These are phyloP conservation scores for Rhinogobius similis DNA, from an alignment of 2,113 vertebrate species.

Conservation along the genomic window DNA sequence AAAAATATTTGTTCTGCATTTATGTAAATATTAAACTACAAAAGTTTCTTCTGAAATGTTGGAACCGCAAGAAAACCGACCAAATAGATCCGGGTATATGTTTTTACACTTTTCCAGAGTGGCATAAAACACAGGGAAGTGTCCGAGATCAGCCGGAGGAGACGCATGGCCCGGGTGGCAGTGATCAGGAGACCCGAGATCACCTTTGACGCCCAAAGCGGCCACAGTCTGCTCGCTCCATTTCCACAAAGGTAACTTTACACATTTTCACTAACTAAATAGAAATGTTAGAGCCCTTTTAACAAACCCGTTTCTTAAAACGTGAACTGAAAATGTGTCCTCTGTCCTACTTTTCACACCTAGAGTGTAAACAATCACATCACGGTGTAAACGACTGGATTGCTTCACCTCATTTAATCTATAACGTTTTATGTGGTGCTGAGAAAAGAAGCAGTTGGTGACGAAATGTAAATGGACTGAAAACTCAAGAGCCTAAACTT, in stretches of 20 bases:
- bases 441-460: not conserved
- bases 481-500: no score
- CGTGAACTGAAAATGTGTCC: no score
- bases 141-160: not conserved
- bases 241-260: not conserved
- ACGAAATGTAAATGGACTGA: no score
- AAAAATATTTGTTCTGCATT: no score
- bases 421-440: not conserved
- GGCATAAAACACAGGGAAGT: not conserved
- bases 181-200: not conserved
- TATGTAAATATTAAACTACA: no score
- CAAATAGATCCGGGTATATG: not conserved
- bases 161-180: not conserved
- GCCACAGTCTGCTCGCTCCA: not conserved
- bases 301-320: no score
- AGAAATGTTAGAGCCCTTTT: not conserved
- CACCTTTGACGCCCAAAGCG: not conserved
- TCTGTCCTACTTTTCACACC: no score
- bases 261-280: not conserved
- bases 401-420: no score
- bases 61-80: not conserved
- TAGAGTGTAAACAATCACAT: no score
- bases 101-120: not conserved
- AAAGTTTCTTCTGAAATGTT: no score
- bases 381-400: no score